Base-by-base conservation (phyloP, 1,140 invertebrate species). In the Drosophila cardini region DNA sequence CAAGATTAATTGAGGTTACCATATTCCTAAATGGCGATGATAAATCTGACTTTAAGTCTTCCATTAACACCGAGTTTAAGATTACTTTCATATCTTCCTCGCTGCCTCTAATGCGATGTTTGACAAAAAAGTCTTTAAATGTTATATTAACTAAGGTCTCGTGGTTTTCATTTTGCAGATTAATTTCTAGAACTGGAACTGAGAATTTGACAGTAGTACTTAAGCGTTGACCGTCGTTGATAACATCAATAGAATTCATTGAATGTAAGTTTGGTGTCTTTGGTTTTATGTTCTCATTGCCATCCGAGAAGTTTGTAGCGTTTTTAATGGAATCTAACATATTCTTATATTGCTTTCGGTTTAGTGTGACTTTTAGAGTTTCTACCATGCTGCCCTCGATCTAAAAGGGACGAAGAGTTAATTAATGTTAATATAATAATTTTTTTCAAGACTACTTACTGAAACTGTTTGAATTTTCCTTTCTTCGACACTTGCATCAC, bases 301-400 rank as follows among this genome's bases (percentile, higher is more conserved):
- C 84, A 50, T 72, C 63, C 1, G 90, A 90, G 40, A 91, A 82
- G 52, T 90, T 91, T 3, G 82, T 90, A 0, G 85, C 76, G 80
- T 92, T 94, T 42, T 94, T 93, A 15, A 95, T 86, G 1, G 96
- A 97, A 71, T 98, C 96, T 43, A 98, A 92, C 26, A 98, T 93
- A 91, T 98, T 97, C 91, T 98, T 96, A 90, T 98, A 98, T 82
- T 98, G 97, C 18, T 94, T 94, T 32, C 97, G 95, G 10, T 96
- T 96, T 7, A 98, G 92, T 0, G 97, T 97, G 10, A 98, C 94
- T 92, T 97, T 97, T 10, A 98, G 90, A 0, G 96, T 95, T 45
- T 95, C 97, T 9, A 98, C 95, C 18, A 98, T 95, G 53, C 94
- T 94, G n/a, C 97, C 97, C 60, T 94, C 94, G 4, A 98, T 93